These are phyloP conservation scores for Etheostoma nigrum DNA, from an alignment of 2,797 vertebrate species.

Conservation along the genomic window DNA sequence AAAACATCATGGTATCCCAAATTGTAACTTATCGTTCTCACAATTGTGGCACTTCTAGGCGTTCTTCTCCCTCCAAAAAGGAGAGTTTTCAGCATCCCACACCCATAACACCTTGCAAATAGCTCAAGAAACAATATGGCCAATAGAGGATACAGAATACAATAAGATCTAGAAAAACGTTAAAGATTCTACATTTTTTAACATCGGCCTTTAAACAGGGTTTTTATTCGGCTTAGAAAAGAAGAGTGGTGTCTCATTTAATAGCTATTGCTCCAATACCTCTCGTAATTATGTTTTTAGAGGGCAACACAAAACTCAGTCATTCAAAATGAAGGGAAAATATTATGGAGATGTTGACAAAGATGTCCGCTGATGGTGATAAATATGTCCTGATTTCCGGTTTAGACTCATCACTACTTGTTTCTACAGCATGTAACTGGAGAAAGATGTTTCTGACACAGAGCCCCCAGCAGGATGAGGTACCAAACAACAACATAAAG, in stretches of 20 bases:
- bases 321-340: neutral
- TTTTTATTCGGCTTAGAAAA: neutral
- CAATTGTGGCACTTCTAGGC: neutral
- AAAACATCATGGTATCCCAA: neutral
- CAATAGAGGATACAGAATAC: neutral
- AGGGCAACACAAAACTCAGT: neutral
- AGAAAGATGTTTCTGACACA: constrained; percentile 3
- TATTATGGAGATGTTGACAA: neutral
- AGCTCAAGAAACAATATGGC: neutral
- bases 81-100: neutral
- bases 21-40: neutral
- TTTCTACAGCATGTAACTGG: neutral
- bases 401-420: neutral
- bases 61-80: neutral
- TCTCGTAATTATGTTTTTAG: neutral
- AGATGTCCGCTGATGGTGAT: neutral
- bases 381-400: neutral
- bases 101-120: neutral
- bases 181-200: neutral
- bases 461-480: neutral
- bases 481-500: neutral
- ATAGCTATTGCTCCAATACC: neutral
- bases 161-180: neutral
- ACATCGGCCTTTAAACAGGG: neutral
- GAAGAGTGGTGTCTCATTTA: neutral